Conservation (phyloP, 2,888 invertebrate genomes). For the Drosophila leonis region DNA sequence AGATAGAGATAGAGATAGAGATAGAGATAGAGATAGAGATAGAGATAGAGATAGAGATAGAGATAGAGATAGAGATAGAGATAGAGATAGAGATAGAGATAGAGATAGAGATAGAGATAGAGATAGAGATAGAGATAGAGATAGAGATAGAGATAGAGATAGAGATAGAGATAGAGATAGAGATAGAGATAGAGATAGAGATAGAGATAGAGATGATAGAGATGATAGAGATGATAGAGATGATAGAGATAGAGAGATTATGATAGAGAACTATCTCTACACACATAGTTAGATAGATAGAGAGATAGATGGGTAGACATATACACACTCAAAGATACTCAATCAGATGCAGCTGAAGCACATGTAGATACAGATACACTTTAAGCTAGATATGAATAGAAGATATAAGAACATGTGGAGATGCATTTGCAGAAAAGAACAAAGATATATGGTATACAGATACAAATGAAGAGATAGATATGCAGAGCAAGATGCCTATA, state of each 20-base stretch:
- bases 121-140: background rate
- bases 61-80: too few species aligned
- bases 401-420: background rate
- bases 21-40: background rate
- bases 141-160: background rate
- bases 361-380: background rate
- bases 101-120: background rate
- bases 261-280: too few species aligned
- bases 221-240: too few species aligned
- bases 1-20: too few species aligned
- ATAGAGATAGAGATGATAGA: background rate
- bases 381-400: background rate
- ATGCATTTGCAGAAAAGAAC: too few species aligned
- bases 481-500: too few species aligned
- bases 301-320: too few species aligned
- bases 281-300: too few species aligned
- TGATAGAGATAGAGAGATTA: too few species aligned
- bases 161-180: background rate
- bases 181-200: background rate
- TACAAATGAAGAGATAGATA: too few species aligned
- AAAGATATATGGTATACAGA: too few species aligned
- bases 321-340: background rate
- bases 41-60: background rate
- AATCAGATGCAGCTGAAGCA: background rate
- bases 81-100: too few species aligned